Evolutionary conservation across 2,113 vertebrate species (phyloP), one percentile per base, ranked within the genome.

Genomic region (Hoplias malabaricus): DNA sequence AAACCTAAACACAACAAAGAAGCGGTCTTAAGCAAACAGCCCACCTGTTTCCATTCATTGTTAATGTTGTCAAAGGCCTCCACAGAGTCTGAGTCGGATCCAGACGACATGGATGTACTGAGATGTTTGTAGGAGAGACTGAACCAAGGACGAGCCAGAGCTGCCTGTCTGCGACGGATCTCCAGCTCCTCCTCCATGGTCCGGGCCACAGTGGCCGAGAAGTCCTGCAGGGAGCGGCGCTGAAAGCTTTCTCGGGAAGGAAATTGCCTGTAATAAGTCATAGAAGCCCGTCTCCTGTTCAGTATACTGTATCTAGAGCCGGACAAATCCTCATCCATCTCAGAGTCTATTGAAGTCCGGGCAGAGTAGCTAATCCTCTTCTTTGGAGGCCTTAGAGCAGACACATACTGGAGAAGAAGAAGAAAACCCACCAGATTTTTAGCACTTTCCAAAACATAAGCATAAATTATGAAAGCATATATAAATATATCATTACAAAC

Each of bases 41-140:
- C 79, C 57, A 94, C 96, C 93, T 97, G 95, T 80, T 90, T 94
- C 92, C 95, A 94, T 77, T 97, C 95, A 0, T 94, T 90, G 0
- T 73, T 80, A 74, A 0, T 1, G 3, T 19, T 81, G 11, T 93
- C 89, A 1, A 57, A 78, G 82, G 0, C n/a, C n/a, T 80, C 86
- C 5, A 70, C 57, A 0, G 50, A 7, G 0, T 88, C 89, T 2
- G 75, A 31, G 12, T 86, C 78, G 2, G 88, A 86, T 2, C 93
- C 71, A 0, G 87, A 81, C 21, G 86, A 14, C 0, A 40, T 65
- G 36, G 85, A 62, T 0, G 25, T 36, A 5, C 69, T 43, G 16
- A 50, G 38, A 3, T 92, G 85, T 13, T 83, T 82, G 0, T 85
- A 79, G 5, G 67, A 36, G 5, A 36, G 73, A 0, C 69, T 80